Base-by-base conservation (phyloP, 1,140 invertebrate species). In the Conus betulinus region DNA sequence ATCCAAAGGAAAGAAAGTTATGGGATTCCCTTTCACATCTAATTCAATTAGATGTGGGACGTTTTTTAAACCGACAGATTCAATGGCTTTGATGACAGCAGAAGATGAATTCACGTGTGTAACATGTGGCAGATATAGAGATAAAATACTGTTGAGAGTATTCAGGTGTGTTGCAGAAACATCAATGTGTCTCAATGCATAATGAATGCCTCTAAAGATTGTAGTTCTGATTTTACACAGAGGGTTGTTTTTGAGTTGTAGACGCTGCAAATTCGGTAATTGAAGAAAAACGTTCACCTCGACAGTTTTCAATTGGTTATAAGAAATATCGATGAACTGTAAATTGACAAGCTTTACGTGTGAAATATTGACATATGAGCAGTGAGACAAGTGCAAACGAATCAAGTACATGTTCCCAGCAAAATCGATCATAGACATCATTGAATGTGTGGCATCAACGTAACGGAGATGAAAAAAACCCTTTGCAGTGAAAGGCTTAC, bases 281-380 rank as follows among this genome's bases (percentile, higher is more conserved):
- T 55, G 23, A 8, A n/a, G 17, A 55, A 90, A 84, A 8, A 60
- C 79, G 74, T 5, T 52, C 20, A 76, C 8, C 8, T n/a, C 57
- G 15, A 90, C 17, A 7, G 39, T 17, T 5, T 25, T 52, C 5
- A 90, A 53, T 25, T 76, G 3, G 27, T 88, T 90, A 51, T 90
- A 6, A 8, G 86, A 85, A 15, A 90, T 53, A 55, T 90, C 87
- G 11, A 88, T 51, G 20, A 51, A 10, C 23, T 23, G 53, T 20
- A 84, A 23, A 78, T 82, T 52, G 27, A 25, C 13, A 20, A 63
- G 53, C 60, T 23, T 52, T 20, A 51, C 6, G 17, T 81, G 13
- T 71, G 27, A 27, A 63, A 82, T 10, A 86, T 74, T 52, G 13
- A 13, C 8, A 81, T 85, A 13, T 17, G 39, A 20, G 15, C 89